phyloP scores from a whole-genome alignment of 2,113 vertebrate species.

The Campylorhamphus procurvoides region DNA sequence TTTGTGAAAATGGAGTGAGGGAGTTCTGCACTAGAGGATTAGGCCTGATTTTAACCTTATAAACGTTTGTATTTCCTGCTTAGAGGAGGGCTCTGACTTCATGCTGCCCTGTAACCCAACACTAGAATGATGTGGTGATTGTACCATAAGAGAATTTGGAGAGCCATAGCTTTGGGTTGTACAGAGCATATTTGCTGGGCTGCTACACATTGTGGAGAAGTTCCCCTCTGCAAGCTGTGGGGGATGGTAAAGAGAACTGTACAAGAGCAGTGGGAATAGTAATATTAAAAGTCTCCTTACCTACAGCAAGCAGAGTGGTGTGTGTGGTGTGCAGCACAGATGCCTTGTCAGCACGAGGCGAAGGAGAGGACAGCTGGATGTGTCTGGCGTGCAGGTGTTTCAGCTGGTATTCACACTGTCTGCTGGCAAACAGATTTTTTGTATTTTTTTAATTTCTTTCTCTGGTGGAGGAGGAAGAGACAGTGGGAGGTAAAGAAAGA shows the following conservation, averaged over 20 bases:
- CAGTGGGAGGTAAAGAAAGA: slow-evolving; percentile 69
- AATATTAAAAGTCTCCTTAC: slow-evolving; percentile 35
- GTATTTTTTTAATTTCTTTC: neutral
- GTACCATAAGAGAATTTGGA: neutral
- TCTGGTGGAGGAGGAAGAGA: slow-evolving; percentile 58
- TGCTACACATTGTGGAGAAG: neutral
- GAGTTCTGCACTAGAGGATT: neutral
- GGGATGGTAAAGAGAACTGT: slow-evolving; percentile 30
- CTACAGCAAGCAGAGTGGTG: slow-evolving; percentile 51
- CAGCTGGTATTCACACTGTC: slow-evolving; percentile 71
- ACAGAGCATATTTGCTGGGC: neutral
- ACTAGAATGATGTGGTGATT: neutral
- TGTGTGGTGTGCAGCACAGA: slow-evolving; percentile 37
- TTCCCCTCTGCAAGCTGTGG: neutral
- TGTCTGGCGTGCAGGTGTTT: slow-evolving; percentile 77
- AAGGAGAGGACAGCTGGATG: slow-evolving; percentile 45
- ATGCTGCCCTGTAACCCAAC: neutral
- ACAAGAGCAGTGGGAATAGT: slow-evolving; percentile 42
- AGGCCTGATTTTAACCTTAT: neutral
- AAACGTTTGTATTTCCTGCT: slow-evolving; percentile 27
- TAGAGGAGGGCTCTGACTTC: neutral
- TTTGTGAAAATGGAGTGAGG: neutral
- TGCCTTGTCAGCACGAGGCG: slow-evolving; percentile 44
- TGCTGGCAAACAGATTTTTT: slow-evolving; percentile 64
- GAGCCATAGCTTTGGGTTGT: neutral